Evolutionary conservation across 2,113 vertebrate species (phyloP), one percentile per base, ranked within the genome.

Genomic region (Bubo bubo): DNA sequence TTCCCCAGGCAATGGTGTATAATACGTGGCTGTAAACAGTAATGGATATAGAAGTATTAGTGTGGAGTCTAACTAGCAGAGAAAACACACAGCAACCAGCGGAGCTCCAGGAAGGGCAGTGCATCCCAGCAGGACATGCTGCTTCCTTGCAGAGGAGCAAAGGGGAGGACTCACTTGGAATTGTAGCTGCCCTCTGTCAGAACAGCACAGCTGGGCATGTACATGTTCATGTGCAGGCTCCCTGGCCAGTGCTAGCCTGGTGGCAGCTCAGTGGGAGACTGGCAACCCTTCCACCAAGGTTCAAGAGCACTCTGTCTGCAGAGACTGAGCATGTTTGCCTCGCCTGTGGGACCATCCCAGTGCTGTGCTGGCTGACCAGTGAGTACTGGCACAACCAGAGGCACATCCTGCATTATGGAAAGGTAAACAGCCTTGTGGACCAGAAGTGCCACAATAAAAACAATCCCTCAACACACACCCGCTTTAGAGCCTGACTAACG

Each of bases 1-100:
- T 45, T 97, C 93, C 75, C 88, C 92, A 94, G 90, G 94, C 95
- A 95, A 26, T 28, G 64, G 60, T 53, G 72, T 90, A 30, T 64
- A 91, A 93, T 58, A 56, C 8, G 0, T 81, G 88, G 66, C 94
- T 93, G 82, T 74, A 77, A 93, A 80, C 27, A 19, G 80, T 26
- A 68, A 81, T 76, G 64, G 87, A 47, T 27, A 63, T 28, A 79
- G 88, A 93, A 93, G 77, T 56, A 59, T 63, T 79, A 68, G 62
- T 5, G 39, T 49, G 34, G 72, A 23, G 58, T 12, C 28, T 17
- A 26, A 59, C 17, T 34, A 60, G 52, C 79, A 93, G 50, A 43
- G 88, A 10, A 82, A 86, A 34, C 47, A 35, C 56, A 4, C 53
- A 9, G 53, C 52, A 49, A 6, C 8, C 2, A 1, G 60, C 3